These are phyloP conservation scores for Aphodius granarius DNA, from an alignment of 2,888 invertebrate genomes.

Conservation along the genomic window DNA sequence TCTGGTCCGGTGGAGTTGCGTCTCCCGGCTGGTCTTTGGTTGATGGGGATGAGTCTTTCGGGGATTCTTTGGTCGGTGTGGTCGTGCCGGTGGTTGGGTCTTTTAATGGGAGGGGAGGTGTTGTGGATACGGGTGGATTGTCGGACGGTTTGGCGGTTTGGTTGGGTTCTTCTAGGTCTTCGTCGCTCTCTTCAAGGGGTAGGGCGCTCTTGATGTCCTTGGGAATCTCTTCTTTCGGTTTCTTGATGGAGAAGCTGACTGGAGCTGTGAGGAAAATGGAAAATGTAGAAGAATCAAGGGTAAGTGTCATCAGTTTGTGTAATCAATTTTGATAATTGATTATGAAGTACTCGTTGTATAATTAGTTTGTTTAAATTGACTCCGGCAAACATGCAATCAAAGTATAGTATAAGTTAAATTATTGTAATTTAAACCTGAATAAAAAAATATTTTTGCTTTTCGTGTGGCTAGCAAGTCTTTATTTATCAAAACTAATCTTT, in stretches of 20 bases:
- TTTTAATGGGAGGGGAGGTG: neutral
- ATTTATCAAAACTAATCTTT: no score
- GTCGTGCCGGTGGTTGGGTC: neutral
- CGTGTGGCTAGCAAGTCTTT: no score
- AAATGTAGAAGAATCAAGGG: neutral
- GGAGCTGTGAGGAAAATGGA: constrained; percentile 58
- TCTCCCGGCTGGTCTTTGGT: neutral
- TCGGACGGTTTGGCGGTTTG: neutral
- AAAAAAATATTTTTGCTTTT: no score
- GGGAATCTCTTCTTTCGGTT: constrained; percentile 64
- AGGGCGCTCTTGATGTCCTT: constrained; percentile 68
- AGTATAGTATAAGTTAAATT: no score
- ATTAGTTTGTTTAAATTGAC: no score
- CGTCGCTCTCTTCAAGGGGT: constrained; percentile 76
- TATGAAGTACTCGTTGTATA: no score
- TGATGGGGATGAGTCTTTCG: neutral
- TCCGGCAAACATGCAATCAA: no score
- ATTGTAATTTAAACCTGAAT: no score
- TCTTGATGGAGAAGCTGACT: constrained; percentile 84
- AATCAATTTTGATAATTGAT: no score
- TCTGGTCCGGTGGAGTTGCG: neutral
- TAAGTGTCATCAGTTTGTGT: no score
- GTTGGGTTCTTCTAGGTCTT: constrained; percentile 50
- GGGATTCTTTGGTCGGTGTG: neutral
- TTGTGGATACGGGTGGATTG: neutral